These are phyloP conservation scores for Alethe diademata DNA, from an alignment of 2,113 vertebrate genomes.

Conservation along the genomic window DNA sequence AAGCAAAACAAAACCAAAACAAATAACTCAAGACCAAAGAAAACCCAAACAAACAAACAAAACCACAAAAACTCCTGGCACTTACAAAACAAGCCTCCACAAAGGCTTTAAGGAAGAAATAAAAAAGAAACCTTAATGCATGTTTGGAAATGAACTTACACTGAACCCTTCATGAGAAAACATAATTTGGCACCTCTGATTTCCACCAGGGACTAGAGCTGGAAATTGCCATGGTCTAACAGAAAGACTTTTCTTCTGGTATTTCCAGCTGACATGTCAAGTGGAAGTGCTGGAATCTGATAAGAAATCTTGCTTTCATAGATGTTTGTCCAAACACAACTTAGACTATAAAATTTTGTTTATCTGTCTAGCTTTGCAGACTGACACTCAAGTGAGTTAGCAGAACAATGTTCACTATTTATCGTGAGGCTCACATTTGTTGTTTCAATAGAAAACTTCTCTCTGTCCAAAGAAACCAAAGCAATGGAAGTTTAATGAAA, in stretches of 20 bases:
- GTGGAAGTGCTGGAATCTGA: constrained; percentile 31
- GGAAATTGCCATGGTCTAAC: not conserved
- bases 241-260: constrained; percentile 35
- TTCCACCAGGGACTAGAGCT: constrained; percentile 2
- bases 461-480: not conserved
- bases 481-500: not conserved
- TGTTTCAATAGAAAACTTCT: not conserved
- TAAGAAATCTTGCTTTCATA: not conserved
- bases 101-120: not conserved
- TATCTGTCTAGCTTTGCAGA: not conserved
- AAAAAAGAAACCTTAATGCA: not conserved
- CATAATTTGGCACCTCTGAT: not conserved
- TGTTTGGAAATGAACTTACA: constrained; percentile 2
- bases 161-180: not conserved
- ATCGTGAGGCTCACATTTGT: not conserved
- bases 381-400: not conserved
- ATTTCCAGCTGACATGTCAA: constrained; percentile 51
- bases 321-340: not conserved
- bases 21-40: not conserved
- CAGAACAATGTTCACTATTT: not conserved
- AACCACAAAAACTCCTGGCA: not conserved
- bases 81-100: not conserved
- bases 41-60: not conserved
- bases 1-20: not conserved
- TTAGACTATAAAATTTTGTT: not conserved